These are phyloP conservation scores for Chalcosyrphus nemorum DNA, from an alignment of 2,888 invertebrate genomes.

Conservation along the genomic window DNA sequence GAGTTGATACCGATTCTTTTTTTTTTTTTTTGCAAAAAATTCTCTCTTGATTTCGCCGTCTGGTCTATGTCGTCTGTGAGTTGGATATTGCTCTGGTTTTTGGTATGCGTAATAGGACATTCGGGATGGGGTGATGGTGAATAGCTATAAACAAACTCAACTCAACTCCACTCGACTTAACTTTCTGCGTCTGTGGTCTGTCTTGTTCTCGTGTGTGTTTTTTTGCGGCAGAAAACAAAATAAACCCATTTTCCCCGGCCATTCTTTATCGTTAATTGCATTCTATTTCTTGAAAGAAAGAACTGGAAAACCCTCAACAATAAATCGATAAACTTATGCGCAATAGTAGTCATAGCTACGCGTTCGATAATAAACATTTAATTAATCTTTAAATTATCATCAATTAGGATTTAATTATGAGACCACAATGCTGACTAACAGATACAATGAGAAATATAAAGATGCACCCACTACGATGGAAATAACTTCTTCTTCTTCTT, in stretches of 20 bases:
- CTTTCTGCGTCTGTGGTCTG: constrained; percentile 26
- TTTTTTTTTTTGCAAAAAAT: background rate
- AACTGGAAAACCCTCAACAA: constrained; percentile 32
- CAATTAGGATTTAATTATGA: constrained; percentile 69
- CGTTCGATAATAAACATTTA: constrained; percentile 60
- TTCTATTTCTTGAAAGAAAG: constrained; percentile 30
- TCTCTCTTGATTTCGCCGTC: constrained; percentile 53
- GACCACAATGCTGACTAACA: constrained; percentile 44
- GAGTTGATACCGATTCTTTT: constrained; percentile 40
- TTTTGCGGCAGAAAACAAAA: constrained; percentile 52
- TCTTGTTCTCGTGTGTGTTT: background rate
- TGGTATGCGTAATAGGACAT: constrained; percentile 48
- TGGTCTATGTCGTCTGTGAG: constrained; percentile 58
- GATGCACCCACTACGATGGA: constrained; percentile 17
- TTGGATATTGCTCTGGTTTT: too few species aligned
- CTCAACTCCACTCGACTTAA: too few species aligned
- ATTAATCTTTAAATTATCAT: constrained; percentile 69
- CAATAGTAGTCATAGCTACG: background rate
- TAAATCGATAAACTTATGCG: constrained; percentile 44
- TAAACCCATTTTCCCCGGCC: constrained; percentile 52
- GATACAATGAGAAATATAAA: background rate
- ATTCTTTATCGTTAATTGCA: constrained; percentile 66
- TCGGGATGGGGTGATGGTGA: background rate
- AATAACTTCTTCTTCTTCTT: too few species aligned
- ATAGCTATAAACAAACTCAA: constrained; percentile 39